Evolutionary conservation across 2,888 invertebrate genomes (phyloP).

Genomic region (Rhagium mordax): DNA sequence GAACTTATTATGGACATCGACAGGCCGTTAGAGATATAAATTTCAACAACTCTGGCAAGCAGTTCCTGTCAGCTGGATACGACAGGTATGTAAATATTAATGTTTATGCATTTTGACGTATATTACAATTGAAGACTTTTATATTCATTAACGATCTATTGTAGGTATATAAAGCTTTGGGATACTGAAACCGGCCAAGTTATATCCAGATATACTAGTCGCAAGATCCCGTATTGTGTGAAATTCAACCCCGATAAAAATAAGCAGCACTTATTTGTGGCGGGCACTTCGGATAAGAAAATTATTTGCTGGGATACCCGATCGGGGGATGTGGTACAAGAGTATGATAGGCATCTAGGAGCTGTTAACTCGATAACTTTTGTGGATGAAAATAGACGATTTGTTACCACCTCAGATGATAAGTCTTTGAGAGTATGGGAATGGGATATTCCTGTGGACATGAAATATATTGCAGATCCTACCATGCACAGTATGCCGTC

Average conservation of each 20-base stretch:
- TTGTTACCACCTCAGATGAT: constrained; percentile 99
- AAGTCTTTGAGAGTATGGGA: constrained; percentile 99
- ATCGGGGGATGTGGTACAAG: constrained; percentile 74
- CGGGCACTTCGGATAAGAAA: constrained; percentile 99
- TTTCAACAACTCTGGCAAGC: constrained; percentile 94
- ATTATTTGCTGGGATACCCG: constrained; percentile 99
- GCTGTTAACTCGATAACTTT: constrained; percentile 99
- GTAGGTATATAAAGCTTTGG: constrained; percentile 94
- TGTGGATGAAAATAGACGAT: constrained; percentile 97
- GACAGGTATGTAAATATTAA: constrained; percentile 70
- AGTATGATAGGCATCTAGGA: constrained; percentile 92
- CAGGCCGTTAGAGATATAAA: constrained; percentile 97
- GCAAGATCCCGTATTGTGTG: constrained; percentile 98
- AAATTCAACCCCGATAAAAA: constrained; percentile 98
- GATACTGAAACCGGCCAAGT: constrained; percentile 97
- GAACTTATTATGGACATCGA: constrained; percentile 96
- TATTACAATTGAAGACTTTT: constrained; percentile 6
- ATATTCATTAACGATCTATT: constrained; percentile 56
- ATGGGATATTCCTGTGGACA: constrained; percentile 99
- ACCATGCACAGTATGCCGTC: constrained; percentile 99
- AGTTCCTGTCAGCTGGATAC: constrained; percentile 93
- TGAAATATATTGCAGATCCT: constrained; percentile 99
- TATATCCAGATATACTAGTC: constrained; percentile 89
- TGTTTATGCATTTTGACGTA: not conserved
- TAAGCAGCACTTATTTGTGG: constrained; percentile 97